Conservation (phyloP, 2,113 vertebrate species). For the Poecile atricapillus region DNA sequence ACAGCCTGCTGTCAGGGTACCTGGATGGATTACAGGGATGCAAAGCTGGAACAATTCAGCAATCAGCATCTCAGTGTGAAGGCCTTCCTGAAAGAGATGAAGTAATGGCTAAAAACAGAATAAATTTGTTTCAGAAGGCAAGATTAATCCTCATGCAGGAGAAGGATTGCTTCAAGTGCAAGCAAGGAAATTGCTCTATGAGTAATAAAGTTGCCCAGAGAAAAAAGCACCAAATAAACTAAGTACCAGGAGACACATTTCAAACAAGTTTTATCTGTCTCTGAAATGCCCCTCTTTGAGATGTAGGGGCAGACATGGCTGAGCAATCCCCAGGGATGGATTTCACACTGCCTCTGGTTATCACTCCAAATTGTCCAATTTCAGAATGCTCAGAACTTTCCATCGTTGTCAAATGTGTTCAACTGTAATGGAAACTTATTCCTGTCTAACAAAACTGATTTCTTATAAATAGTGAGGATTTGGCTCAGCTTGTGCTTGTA, state of each 20-base stretch:
- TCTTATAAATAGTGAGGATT: background rate
- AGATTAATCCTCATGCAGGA: background rate
- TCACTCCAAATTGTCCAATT: background rate
- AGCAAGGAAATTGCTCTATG: background rate
- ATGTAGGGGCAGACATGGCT: accelerated
- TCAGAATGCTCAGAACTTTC: background rate
- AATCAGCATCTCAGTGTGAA: background rate
- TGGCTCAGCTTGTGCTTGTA: background rate
- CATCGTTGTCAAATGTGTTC: background rate
- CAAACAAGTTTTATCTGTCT: background rate
- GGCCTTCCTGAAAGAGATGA: background rate
- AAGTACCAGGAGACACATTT: background rate
- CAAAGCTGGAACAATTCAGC: background rate
- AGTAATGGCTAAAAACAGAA: background rate
- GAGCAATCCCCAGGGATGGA: background rate
- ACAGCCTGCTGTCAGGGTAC: background rate
- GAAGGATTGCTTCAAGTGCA: background rate
- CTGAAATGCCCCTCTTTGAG: background rate
- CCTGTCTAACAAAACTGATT: background rate
- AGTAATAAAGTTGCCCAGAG: background rate
- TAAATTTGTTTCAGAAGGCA: background rate
- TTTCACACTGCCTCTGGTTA: background rate
- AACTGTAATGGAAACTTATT: background rate
- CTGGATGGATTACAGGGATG: background rate
- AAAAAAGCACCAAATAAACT: background rate